A percentile compares a stretch with the other conserved stretches of the same genome.
phyloP scores from a whole-genome alignment of 2,113 vertebrate species.

The Tonatia bakeri region DNA sequence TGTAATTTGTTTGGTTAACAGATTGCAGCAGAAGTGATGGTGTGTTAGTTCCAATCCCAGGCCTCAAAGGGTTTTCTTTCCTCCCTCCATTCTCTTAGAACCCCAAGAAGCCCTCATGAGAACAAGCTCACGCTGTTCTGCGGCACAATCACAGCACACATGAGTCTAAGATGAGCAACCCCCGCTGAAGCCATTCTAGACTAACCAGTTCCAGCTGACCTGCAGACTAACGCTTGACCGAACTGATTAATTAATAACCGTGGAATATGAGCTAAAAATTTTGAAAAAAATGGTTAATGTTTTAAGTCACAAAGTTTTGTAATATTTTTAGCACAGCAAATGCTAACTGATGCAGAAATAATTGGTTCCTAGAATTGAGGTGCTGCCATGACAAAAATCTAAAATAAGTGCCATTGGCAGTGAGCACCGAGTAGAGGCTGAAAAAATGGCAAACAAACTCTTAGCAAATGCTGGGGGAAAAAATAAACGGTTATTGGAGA shows the following conservation, averaged over 20 bases:
- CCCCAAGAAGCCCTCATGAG: not conserved
- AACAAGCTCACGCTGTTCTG: not conserved
- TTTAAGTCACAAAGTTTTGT: conserved; percentile 46
- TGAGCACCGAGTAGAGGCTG: conserved; percentile 52
- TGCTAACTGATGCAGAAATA: conserved; percentile 65
- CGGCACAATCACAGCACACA: not conserved
- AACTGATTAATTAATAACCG: not conserved
- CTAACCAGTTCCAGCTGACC: not conserved
- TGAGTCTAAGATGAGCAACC: not conserved
- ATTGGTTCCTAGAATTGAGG: conserved; percentile 72
- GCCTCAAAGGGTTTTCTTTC: not conserved
- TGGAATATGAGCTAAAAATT: not conserved
- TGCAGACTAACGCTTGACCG: not conserved
- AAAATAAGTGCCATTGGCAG: conserved; percentile 70
- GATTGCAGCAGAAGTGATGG: not conserved
- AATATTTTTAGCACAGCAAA: conserved; percentile 42
- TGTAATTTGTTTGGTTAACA: not conserved
- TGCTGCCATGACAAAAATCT: conserved; percentile 72
- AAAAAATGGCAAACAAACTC: conserved; percentile 68
- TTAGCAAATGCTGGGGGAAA: conserved; percentile 50
- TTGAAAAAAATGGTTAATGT: not conserved
- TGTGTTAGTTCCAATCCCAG: not conserved
- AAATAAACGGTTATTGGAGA: conserved; percentile 58
- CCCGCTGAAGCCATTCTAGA: not conserved
- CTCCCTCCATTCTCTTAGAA: conserved; percentile 17